These are phyloP conservation scores for Coecobrya sp. DNA, from an alignment of 2,888 invertebrate species.

Conservation along the genomic window DNA sequence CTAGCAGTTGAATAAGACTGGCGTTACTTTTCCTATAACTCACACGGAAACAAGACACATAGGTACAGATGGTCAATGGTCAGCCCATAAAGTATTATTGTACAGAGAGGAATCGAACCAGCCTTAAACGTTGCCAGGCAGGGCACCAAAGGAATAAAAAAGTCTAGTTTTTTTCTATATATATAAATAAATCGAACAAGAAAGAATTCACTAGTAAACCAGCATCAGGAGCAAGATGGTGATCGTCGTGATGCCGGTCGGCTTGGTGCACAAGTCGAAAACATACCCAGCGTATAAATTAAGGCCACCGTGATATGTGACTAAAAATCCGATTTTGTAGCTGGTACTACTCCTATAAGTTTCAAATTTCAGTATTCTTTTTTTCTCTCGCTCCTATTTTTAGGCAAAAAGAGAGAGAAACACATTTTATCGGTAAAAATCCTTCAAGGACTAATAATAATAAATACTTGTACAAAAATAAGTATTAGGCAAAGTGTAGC, in stretches of 20 bases:
- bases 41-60: conserved; percentile 56
- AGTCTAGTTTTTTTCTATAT: not conserved
- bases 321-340: not conserved
- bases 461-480: conserved; percentile 41
- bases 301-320: conserved; percentile 36
- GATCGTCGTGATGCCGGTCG: conserved; percentile 40
- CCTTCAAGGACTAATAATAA: conserved; percentile 43
- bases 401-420: not conserved
- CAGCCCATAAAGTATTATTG: conserved; percentile 38
- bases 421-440: conserved; percentile 43
- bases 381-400: not conserved
- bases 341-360: conserved; percentile 14
- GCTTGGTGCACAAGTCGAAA: conserved; percentile 45
- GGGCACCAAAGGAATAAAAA: not conserved
- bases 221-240: not conserved
- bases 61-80: conserved; percentile 53
- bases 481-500: not conserved
- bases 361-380: conserved; percentile 47
- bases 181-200: conserved; percentile 15
- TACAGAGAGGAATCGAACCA: conserved; percentile 20
- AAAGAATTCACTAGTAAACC: not conserved
- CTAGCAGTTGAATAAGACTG: not conserved
- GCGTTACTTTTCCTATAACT: conserved; percentile 67
- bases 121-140: conserved; percentile 9
- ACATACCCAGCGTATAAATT: conserved; percentile 50